Conservation (phyloP, 2,797 vertebrate species). For the Carapus acus region DNA sequence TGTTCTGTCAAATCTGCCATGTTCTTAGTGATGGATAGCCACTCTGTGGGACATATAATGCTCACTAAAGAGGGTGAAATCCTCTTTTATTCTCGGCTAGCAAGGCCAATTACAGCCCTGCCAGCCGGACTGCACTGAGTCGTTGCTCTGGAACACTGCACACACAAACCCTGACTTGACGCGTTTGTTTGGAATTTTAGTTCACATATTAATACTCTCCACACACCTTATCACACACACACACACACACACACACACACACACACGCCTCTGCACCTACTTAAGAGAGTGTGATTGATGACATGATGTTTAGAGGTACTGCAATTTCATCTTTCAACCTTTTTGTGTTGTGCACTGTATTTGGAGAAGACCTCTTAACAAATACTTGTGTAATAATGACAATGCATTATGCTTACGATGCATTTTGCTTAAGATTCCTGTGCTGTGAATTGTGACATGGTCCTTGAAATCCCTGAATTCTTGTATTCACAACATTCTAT, state of each 20-base stretch:
- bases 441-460: too few relatives aligned
- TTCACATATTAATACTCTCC: conserved; percentile 14
- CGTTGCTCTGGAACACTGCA: conserved; percentile 32
- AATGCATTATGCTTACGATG: too few relatives aligned
- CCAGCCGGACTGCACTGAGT: conserved; percentile 3
- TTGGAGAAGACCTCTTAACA: too few relatives aligned
- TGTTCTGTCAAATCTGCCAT: conserved; percentile 38
- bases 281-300: too few relatives aligned
- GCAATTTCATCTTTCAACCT: too few relatives aligned
- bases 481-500: too few relatives aligned
- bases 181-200: conserved; percentile 24
- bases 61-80: conserved; percentile 34
- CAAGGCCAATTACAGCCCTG: conserved; percentile 34
- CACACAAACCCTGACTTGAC: conserved; percentile 16
- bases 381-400: too few relatives aligned
- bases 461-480: too few relatives aligned
- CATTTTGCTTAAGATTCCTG: too few relatives aligned
- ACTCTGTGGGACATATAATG: too few relatives aligned
- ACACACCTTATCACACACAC: conserved; percentile 23
- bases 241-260: conserved; percentile 5
- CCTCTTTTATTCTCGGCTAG: conserved; percentile 34
- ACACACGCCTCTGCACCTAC: neutral
- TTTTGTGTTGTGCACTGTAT: too few relatives aligned
- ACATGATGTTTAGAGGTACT: too few relatives aligned
- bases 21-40: conserved; percentile 33